Evolutionary conservation across 2,113 vertebrate species (phyloP), one percentile per base, ranked within the genome.

Genomic region (Muntiacus muntjak): DNA sequence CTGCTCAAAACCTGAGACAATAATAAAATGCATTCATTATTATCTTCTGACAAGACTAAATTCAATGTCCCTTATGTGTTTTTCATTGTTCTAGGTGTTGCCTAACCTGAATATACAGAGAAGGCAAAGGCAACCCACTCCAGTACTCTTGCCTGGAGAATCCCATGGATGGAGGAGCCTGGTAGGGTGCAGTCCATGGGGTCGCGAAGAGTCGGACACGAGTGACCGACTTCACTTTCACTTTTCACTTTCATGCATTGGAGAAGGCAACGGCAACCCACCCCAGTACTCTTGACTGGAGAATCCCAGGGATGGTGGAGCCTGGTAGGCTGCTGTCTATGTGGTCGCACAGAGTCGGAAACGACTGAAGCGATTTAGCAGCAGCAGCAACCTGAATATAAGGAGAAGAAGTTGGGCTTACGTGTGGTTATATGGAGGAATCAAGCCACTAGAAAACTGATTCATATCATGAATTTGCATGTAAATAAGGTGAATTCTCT

Each of bases 321-420:
- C 64, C 64, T 67, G 64, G 64, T 19, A 2, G 33, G 64, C 33
- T n/a, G 17, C 64, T 0, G 1, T 36, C 64, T 36, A 10, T 9
- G 16, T 33, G 33, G 33, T n/a, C 0, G 0, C 16, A 19, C 8
- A 67, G 64, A 36, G 64, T 67, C 2, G 0, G 33, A 67, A 4
- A 67, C 0, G 16, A 67, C 62, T n/a, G 33, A 67, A n/a, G 33
- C 4, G 4, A 67, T 17, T 67, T 36, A 67, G 4, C 4, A 67
- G 64, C 21, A 57, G 3, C 54, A 55, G 33, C 64, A 12, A 15
- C 45, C 5, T 71, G 52, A 92, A 19, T 26, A n/a, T 5, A 50
- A 74, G 25, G 6, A 67, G 25, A 52, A n/a, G 28, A 60, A 28
- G 25, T 7, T 43, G 83, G 25, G 14, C 9, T 58, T 83, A 6